Base-by-base conservation (phyloP, 2,797 vertebrate species). In the Neostethus bicornis region DNA sequence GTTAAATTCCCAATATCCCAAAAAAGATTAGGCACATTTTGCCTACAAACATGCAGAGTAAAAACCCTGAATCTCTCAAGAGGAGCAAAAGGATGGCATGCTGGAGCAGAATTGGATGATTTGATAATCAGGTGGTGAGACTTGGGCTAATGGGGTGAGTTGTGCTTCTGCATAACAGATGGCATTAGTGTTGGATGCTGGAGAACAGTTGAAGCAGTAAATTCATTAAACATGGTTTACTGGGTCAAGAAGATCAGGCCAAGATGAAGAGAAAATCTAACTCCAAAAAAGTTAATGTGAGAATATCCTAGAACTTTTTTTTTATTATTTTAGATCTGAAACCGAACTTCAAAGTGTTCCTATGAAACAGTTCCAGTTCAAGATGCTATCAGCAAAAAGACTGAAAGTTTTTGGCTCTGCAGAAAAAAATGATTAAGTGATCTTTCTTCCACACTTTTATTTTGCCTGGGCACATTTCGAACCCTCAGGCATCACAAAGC, bases 191-290 rank as follows among this genome's bases (percentile, higher is more conserved):
- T 75, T 66, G 54, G 72, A 58, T 77, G 70, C 66, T 76, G 69
- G 69, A 70, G 83, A 86, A 80, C 73, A 78, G 77, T 80, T 71
- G 63, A 85, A 84, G 56, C 73, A 49, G 49, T 81, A 75, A 70
- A 77, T 77, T 81, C 79, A 84, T 82, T 77, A 85, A 82, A 77
- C 44, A 47, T 77, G 69, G 73, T 78, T 75, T n/a, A 38, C 39
- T 66, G 75, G 77, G 75, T 85, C 80, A 85, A 57, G 16, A 67
- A 58, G 20, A 0, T 19, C 43, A 38, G 51, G 78, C 79, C 77
- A 81, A 71, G 72, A 75, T 61, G 13, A 32, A 35, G 43, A 72
- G 41, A 35, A 51, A 77, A 47, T 20, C 11, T 16, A 42, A 26
- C 53, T 35, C 20, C 14, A 56, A 50, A 58, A 25, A 51, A 58